Evolutionary conservation across 2,797 vertebrate species (phyloP).

Genomic region (Iguana delicatissima): DNA sequence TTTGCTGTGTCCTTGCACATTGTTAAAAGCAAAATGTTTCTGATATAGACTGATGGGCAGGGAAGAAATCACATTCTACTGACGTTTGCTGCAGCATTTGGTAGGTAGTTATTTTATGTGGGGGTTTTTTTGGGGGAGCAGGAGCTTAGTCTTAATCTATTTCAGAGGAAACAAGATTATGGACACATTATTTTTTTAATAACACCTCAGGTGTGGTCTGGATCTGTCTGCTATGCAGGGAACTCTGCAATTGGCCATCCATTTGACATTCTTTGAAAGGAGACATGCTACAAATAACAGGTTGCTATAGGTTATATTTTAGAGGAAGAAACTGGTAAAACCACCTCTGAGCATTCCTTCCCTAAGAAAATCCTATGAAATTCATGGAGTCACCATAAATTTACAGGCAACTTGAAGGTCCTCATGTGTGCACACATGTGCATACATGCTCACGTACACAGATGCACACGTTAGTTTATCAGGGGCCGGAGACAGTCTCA

Average conservation of each 20-base stretch:
- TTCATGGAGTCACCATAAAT: too few relatives aligned
- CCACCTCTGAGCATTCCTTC: too few relatives aligned
- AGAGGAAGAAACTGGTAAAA: too few relatives aligned
- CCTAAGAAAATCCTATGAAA: too few relatives aligned
- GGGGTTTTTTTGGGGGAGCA: background rate
- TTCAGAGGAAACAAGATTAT: conserved; percentile 47
- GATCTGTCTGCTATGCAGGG: background rate
- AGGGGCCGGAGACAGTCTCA: background rate
- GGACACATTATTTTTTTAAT: conserved; percentile 54
- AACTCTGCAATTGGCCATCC: background rate
- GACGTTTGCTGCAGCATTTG: conserved; percentile 59
- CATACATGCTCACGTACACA: too few relatives aligned
- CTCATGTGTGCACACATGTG: too few relatives aligned
- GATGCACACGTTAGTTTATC: background rate
- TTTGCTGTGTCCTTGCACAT: conserved; percentile 52
- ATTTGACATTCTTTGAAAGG: background rate
- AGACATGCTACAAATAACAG: background rate
- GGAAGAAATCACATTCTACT: conserved; percentile 75
- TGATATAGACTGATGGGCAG: conserved; percentile 52
- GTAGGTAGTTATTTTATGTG: background rate
- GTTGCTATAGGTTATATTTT: too few relatives aligned
- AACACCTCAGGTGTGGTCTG: background rate
- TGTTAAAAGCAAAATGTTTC: conserved; percentile 64
- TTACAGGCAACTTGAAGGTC: too few relatives aligned
- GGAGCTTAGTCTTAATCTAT: conserved; percentile 55